These are phyloP conservation scores for Elmis aenea DNA, from an alignment of 2,888 invertebrate genomes.

Conservation along the genomic window DNA sequence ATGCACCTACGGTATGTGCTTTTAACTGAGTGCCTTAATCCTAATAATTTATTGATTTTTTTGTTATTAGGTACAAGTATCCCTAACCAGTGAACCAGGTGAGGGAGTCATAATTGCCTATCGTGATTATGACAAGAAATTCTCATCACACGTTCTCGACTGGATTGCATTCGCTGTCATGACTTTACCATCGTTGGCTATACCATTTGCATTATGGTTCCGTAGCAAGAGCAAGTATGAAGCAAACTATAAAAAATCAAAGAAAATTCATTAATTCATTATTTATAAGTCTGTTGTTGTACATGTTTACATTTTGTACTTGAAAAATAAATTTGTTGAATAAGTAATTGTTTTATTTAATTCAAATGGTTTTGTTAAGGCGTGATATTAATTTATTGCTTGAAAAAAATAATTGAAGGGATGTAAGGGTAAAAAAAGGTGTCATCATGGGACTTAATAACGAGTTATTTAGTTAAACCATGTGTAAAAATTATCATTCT, in stretches of 20 bases:
- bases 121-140: conserved; percentile 91
- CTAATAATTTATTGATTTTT: conserved; percentile 2
- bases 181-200: conserved; percentile 90
- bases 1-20: conserved; percentile 62
- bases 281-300: too few species aligned
- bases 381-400: too few species aligned
- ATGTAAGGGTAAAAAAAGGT: too few species aligned
- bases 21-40: background rate
- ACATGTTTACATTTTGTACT: too few species aligned
- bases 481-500: too few species aligned
- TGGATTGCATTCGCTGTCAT: conserved; percentile 97
- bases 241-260: conserved; percentile 63
- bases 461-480: too few species aligned
- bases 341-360: too few species aligned
- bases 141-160: conserved; percentile 94
- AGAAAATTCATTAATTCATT: conserved; percentile 55
- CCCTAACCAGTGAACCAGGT: conserved; percentile 84
- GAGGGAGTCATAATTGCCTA: conserved; percentile 91
- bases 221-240: conserved; percentile 94
- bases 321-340: too few species aligned
- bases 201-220: conserved; percentile 92
- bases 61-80: conserved; percentile 60
- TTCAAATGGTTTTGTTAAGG: too few species aligned
- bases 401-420: too few species aligned
- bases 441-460: too few species aligned